phyloP scores from a whole-genome alignment of 1,140 invertebrate genomes.

The Rhagoletis pomonella region DNA sequence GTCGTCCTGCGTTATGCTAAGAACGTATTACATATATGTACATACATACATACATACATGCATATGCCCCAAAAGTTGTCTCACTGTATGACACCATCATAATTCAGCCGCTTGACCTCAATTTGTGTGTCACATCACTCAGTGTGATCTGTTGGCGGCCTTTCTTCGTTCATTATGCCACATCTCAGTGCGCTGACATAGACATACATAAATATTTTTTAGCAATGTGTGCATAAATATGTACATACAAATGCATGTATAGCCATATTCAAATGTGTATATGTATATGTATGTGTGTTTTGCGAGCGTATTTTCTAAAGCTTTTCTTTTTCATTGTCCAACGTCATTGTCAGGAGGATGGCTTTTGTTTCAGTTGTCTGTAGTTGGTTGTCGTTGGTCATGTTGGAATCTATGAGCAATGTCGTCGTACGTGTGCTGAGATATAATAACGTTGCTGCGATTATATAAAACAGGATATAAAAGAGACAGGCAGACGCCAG shows the following conservation, averaged over 20 bases:
- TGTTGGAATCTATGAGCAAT: background rate
- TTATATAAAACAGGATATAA: background rate
- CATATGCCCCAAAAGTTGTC: background rate
- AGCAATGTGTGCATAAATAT: background rate
- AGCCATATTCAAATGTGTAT: background rate
- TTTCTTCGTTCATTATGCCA: background rate
- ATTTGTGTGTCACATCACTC: conserved; percentile 37
- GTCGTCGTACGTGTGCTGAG: background rate
- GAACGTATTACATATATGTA: too few relatives aligned
- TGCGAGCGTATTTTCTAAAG: background rate
- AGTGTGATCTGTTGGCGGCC: conserved; percentile 21
- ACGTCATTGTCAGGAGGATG: background rate
- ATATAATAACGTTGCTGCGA: background rate
- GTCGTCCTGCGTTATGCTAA: too few relatives aligned
- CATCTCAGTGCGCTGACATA: background rate
- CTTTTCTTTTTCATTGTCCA: background rate
- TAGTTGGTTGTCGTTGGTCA: conserved; percentile 13
- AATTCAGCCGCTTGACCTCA: conserved; percentile 45
- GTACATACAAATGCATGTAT: background rate
- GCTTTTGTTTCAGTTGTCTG: background rate
- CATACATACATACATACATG: background rate
- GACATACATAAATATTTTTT: background rate
- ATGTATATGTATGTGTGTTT: background rate
- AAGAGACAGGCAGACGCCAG: background rate
- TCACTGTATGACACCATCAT: conserved; percentile 38